These are phyloP conservation scores for Zosterops borbonicus DNA, from an alignment of 2,113 vertebrate species.

Conservation along the genomic window DNA sequence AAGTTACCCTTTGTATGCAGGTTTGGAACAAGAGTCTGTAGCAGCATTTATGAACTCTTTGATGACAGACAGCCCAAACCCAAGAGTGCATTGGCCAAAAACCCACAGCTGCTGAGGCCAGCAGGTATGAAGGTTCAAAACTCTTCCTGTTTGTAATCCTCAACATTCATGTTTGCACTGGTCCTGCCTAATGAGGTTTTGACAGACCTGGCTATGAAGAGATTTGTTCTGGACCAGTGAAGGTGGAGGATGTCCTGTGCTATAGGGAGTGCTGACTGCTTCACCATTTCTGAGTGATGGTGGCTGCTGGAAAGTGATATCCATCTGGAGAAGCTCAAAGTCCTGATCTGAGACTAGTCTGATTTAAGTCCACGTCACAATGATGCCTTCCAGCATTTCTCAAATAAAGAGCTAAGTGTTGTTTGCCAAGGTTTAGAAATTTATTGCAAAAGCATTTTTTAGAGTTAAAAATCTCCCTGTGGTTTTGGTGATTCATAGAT, in stretches of 20 bases:
- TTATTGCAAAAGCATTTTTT: not conserved
- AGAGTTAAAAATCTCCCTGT: not conserved
- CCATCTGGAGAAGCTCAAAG: not conserved
- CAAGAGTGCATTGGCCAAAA: not conserved
- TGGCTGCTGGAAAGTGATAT: not conserved
- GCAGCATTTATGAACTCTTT: not conserved
- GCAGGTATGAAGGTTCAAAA: not conserved
- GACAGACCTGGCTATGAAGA: not conserved
- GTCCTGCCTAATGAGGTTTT: not conserved
- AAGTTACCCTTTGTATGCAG: not conserved
- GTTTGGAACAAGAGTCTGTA: not conserved
- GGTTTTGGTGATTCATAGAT: not conserved
- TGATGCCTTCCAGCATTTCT: not conserved
- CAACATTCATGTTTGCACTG: not conserved
- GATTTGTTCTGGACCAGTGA: not conserved
- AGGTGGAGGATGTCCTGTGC: not conserved
- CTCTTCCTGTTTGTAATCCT: not conserved
- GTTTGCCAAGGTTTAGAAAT: not conserved
- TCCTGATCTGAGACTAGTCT: not conserved
- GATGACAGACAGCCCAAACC: not conserved
- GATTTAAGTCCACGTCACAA: not conserved
- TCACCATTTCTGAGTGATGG: not conserved
- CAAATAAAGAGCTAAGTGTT: not conserved
- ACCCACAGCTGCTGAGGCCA: not conserved
- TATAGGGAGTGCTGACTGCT: not conserved